Conservation (phyloP, 2,113 vertebrate species). For the Spilogale gracilis region DNA sequence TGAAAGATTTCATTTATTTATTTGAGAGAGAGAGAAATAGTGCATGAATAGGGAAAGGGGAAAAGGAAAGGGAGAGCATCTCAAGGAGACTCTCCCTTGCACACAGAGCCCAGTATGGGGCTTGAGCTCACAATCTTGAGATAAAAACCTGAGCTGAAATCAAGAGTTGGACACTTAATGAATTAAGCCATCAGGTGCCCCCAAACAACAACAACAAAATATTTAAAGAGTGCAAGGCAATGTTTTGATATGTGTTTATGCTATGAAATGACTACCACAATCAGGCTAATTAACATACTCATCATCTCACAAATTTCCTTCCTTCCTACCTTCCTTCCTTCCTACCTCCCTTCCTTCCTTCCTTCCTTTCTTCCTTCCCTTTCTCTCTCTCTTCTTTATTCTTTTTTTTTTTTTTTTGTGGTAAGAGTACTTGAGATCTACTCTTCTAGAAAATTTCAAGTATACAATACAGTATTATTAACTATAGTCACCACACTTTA, state of each 20-base stretch:
- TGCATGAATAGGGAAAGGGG: neutral
- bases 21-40: neutral
- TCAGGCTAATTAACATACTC: neutral
- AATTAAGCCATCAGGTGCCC: neutral
- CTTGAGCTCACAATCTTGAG: neutral
- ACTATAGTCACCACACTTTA: neutral
- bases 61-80: neutral
- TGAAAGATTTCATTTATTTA: neutral
- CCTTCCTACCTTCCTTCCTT: no score
- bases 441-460: neutral
- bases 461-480: neutral
- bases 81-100: neutral
- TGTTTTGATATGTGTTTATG: neutral
- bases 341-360: no score
- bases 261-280: neutral
- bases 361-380: no score
- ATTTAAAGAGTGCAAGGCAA: neutral
- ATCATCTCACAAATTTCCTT: neutral
- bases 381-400: accelerated
- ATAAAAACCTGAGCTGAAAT: neutral
- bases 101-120: neutral
- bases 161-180: neutral
- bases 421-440: neutral
- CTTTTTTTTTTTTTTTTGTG: neutral
- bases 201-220: neutral